A percentile compares a stretch with the other conserved stretches of the same genome.
These are phyloP conservation scores for Danio albolineatus DNA, from an alignment of 2,797 vertebrate genomes.

Conservation along the genomic window DNA sequence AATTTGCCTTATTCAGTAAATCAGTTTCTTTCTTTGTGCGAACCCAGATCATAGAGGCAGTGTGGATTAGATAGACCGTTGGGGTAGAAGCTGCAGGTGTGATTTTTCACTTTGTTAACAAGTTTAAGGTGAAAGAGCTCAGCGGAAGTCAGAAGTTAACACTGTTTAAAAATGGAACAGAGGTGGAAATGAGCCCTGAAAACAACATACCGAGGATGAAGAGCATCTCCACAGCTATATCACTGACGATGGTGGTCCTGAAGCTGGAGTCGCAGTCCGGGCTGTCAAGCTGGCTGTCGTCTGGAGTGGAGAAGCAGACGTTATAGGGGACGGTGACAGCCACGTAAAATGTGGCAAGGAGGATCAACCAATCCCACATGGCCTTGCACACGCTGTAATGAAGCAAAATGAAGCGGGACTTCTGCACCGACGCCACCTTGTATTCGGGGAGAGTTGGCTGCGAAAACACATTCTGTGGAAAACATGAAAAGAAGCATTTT, in stretches of 20 bases:
- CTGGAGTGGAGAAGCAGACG: slow-evolving; percentile 88
- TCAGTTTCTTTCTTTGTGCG: neutral
- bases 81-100: neutral
- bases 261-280: slow-evolving; percentile 78
- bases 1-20: too few relatives aligned
- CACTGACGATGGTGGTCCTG: slow-evolving; percentile 88
- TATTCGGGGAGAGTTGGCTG: slow-evolving; percentile 92
- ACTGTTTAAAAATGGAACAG: slow-evolving; percentile 34
- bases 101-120: slow-evolving; percentile 51
- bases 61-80: neutral
- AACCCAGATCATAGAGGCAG: neutral
- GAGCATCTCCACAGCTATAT: slow-evolving; percentile 95
- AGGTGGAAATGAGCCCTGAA: neutral
- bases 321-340: slow-evolving; percentile 94
- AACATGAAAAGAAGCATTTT: neutral
- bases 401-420: slow-evolving; percentile 93
- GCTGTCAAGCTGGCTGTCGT: slow-evolving; percentile 68
- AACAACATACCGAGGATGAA: slow-evolving; percentile 89
- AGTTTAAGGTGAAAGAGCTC: slow-evolving; percentile 26
- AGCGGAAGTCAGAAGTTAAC: slow-evolving; percentile 2
- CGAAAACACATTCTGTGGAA: slow-evolving; percentile 86
- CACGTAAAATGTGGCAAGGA: slow-evolving; percentile 95
- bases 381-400: slow-evolving; percentile 97
- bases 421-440: slow-evolving; percentile 93
- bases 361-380: slow-evolving; percentile 94